Percentiles rank a stretch among this genome's conserved stretches.
Evolutionary conservation across 2,113 vertebrate species (phyloP).

Genomic region (Turnix velox): DNA sequence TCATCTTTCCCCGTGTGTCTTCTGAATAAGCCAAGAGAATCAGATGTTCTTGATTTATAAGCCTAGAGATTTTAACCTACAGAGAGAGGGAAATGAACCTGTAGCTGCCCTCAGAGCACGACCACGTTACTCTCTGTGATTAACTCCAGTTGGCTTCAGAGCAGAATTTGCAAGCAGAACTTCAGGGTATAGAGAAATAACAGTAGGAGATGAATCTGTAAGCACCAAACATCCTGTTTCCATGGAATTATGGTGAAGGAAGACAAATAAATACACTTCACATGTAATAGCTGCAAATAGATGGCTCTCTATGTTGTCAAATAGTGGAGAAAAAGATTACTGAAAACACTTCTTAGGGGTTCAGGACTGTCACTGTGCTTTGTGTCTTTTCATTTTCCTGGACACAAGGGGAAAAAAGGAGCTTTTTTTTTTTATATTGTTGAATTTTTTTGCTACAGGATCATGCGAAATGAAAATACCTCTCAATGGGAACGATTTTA

Average conservation of each 20-base stretch:
- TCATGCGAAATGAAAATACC: background rate
- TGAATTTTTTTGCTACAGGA: background rate
- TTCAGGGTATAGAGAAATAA: constrained; percentile 21
- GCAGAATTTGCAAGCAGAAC: constrained; percentile 3
- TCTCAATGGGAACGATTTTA: background rate
- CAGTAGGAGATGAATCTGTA: constrained; percentile 54
- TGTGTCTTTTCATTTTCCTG: background rate
- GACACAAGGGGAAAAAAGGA: background rate
- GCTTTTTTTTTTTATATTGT: background rate
- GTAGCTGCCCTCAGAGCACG: background rate
- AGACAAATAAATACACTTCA: constrained; percentile 19
- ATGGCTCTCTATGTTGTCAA: background rate
- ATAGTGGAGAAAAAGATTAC: background rate
- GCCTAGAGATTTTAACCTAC: constrained; percentile 1
- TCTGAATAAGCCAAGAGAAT: constrained; percentile 47
- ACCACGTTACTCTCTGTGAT: background rate
- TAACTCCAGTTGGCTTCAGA: background rate
- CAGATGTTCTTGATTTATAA: background rate
- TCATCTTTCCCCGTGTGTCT: background rate
- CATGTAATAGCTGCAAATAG: background rate
- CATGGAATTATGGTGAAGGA: background rate
- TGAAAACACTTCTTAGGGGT: background rate
- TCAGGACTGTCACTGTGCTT: background rate
- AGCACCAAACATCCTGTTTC: background rate
- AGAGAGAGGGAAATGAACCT: background rate